Percentiles rank a stretch among this genome's conserved stretches.
These are phyloP conservation scores for Neofelis nebulosa DNA, from an alignment of 2,113 vertebrate genomes.

Conservation along the genomic window DNA sequence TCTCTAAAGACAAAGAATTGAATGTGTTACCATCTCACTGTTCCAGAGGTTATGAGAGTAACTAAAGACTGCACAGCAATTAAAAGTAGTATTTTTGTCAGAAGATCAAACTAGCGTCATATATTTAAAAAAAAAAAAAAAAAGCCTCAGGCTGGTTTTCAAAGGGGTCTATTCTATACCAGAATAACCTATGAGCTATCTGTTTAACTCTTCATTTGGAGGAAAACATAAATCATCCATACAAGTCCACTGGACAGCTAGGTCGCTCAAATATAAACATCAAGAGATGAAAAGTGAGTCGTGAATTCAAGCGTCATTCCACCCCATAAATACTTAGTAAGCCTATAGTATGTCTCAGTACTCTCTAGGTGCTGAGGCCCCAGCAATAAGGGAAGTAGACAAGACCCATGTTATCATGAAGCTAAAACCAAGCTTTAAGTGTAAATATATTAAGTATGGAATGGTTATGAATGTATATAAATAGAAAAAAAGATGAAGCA, in stretches of 20 bases:
- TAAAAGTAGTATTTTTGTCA: conserved; percentile 80
- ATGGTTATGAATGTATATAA: neutral
- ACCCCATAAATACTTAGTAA: neutral
- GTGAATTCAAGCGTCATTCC: neutral
- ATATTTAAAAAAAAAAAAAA: conserved; percentile 62
- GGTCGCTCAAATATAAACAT: neutral
- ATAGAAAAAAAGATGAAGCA: neutral
- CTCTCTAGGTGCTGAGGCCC: neutral
- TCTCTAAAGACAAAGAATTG: conserved; percentile 74
- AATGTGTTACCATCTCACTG: conserved; percentile 59
- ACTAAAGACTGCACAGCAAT: conserved; percentile 67
- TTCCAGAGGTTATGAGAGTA: conserved; percentile 72
- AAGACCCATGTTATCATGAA: neutral
- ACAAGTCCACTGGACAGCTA: neutral
- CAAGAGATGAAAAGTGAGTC: neutral
- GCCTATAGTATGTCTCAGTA: neutral
- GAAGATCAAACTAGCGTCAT: conserved; percentile 83
- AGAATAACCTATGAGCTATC: conserved; percentile 62
- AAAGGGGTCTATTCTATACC: conserved; percentile 80
- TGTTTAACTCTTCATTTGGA: conserved; percentile 70
- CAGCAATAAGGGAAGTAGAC: neutral
- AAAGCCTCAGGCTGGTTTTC: conserved; percentile 80
- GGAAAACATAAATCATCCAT: conserved; percentile 47
- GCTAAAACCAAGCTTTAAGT: neutral
- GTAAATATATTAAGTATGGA: neutral